Conservation (phyloP, 2,113 vertebrate species). For the Neofelis nebulosa region DNA sequence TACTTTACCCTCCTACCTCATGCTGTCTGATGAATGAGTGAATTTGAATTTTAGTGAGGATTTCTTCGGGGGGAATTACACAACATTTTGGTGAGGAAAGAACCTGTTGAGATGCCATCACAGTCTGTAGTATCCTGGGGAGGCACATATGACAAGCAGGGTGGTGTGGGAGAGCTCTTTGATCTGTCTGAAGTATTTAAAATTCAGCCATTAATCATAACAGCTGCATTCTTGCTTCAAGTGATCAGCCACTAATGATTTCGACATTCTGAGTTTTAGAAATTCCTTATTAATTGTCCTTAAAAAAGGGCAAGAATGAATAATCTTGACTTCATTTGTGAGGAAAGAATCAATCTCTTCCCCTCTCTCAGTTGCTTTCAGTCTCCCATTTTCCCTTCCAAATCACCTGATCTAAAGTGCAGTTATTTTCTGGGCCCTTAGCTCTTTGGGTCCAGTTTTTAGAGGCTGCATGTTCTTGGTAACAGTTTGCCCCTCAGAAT, state of each 20-base stretch:
- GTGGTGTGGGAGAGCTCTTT: constrained; percentile 48
- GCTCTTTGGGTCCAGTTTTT: not conserved
- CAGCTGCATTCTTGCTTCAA: constrained; percentile 71
- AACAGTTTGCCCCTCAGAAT: not conserved
- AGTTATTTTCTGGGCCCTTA: not conserved
- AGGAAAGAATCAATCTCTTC: not conserved
- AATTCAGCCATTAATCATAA: constrained; percentile 81
- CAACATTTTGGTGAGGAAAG: constrained; percentile 63
- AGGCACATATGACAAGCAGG: constrained; percentile 51
- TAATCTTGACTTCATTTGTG: constrained; percentile 62
- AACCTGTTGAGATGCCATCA: constrained; percentile 54
- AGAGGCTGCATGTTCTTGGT: not conserved
- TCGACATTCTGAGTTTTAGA: constrained; percentile 62
- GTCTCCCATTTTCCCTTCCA: not conserved
- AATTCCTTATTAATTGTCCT: constrained; percentile 64
- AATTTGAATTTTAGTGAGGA: not conserved
- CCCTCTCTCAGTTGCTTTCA: not conserved
- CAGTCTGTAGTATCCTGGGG: constrained; percentile 41
- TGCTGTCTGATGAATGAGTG: constrained; percentile 31
- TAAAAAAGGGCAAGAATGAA: constrained; percentile 46
- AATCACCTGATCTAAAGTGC: not conserved
- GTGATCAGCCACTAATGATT: constrained; percentile 79
- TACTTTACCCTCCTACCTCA: not conserved
- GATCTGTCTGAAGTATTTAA: constrained; percentile 80
- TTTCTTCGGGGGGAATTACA: constrained; percentile 1